Base-by-base conservation (phyloP, 2,113 vertebrate species). In the Rhegmatorhina hoffmannsi region DNA sequence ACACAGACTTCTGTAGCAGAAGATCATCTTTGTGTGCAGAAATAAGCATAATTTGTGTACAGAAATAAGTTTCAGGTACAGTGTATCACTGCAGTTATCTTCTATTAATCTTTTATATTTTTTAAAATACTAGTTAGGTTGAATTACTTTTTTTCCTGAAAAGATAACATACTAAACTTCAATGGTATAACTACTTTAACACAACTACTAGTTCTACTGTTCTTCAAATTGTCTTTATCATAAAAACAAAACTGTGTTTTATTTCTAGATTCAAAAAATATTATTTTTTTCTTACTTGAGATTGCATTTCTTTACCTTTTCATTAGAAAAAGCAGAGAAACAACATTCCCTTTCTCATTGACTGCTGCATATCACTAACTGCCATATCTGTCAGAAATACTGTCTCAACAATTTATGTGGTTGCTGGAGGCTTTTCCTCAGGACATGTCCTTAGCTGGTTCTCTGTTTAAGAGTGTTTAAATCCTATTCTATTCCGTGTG, bases 1-100 rank as follows among this genome's bases (percentile, higher is more conserved):
- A 43, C 60, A 95, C 63, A 85, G 62, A 87, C 95, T 96, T 96
- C 77, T 97, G 34, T 77, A 83, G 72, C 84, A 58, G 40, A 44
- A 58, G 36, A 28, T 73, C 8, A n/a, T 44, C 82, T 63, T 47
- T 91, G 36, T 73, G 10, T 29, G 38, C 64, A 96, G 75, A 91
- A 60, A 36, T 59, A 34, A 58, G n/a, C 24, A 23, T 59, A 34
- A 34, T 36, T 60, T 36, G 23, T 26, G 58, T 60, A 36, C 55
- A 96, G 84, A 95, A 94, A 74, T 74, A 26, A 87, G 5, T 68
- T 67, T 90, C 44, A 74, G 63, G 43, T 91, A 82, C 55, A 74
- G 6, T 74, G 21, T 86, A 58, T 93, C 73, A 87, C 82, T 56
- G 20, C 21, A 56, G 19, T 72, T 53, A 25, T 52, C 7, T 67